These are phyloP conservation scores for Hippasteria phrygiana DNA, from an alignment of 53 echinoderm and acorn worm genomes.

Conservation along the genomic window DNA sequence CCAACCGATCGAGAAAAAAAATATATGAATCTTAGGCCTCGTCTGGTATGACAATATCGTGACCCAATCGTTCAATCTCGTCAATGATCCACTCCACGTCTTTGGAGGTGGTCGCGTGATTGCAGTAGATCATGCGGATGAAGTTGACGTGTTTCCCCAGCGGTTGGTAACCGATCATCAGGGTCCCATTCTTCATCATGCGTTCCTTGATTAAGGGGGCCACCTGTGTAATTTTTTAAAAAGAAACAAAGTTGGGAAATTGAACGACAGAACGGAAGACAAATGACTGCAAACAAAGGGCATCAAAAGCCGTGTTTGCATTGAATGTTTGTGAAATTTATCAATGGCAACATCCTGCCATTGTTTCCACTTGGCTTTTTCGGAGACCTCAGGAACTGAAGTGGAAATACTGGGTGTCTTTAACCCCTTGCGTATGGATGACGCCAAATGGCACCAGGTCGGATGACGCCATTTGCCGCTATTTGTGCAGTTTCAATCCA, in stretches of 20 bases:
- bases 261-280: no score
- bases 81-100: conserved; percentile 79
- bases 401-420: not conserved
- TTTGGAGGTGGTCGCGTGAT: conserved; percentile 65
- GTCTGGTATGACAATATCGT: conserved; percentile 67
- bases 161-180: conserved; percentile 92
- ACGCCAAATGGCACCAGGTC: no score
- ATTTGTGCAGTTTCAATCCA: no score
- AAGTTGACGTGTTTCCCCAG: conserved; percentile 82
- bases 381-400: not conserved
- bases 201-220: conserved; percentile 91
- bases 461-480: no score
- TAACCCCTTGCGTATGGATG: no score
- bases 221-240: conserved; percentile 73
- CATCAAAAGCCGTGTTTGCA: no score
- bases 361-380: no score
- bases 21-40: not conserved
- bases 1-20: not conserved
- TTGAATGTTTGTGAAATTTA: no score
- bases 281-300: no score
- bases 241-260: not conserved
- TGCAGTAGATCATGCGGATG: conserved; percentile 79
- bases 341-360: no score
- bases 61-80: conserved; percentile 80
- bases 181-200: conserved; percentile 82